Evolutionary conservation across 2,113 vertebrate species (phyloP).

Genomic region (Sterrhoptilus dennistouni): DNA sequence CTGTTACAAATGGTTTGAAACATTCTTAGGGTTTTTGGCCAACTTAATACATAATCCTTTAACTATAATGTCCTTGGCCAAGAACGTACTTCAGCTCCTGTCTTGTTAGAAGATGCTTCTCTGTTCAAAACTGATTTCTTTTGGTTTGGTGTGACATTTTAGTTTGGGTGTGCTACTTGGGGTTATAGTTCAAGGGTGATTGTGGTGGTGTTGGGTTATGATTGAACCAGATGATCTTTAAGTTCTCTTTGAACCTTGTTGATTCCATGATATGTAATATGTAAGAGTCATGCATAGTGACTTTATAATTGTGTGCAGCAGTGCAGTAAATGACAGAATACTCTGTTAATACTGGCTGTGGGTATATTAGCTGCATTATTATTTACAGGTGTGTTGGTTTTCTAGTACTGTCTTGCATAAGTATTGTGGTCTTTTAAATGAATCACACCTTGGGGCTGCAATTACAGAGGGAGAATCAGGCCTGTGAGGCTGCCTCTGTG

Average conservation of each 20-base stretch:
- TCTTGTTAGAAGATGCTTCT: neutral
- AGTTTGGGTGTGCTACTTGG: neutral
- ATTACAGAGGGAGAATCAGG: neutral
- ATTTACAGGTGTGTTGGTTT: neutral
- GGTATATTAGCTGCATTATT: neutral
- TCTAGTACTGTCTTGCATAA: neutral
- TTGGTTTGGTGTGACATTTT: neutral
- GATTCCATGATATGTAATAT: neutral
- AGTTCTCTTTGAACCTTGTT: neutral
- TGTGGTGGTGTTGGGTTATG: neutral
- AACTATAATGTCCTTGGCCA: neutral
- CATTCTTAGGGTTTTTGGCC: neutral
- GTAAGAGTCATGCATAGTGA: neutral
- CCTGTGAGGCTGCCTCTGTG: neutral
- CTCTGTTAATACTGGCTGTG: neutral
- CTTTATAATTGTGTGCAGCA: neutral
- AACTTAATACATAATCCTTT: neutral
- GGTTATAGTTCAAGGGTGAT: neutral
- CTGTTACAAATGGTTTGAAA: neutral
- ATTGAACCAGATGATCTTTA: no score
- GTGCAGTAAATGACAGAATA: neutral
- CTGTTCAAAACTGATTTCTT: neutral
- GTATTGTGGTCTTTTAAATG: neutral
- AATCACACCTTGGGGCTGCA: fast-evolving
- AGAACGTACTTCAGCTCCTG: neutral